Percentiles rank a stretch among this genome's conserved stretches.
phyloP scores from a whole-genome alignment of 2,888 invertebrate species.

The Cerastis leucographa region DNA sequence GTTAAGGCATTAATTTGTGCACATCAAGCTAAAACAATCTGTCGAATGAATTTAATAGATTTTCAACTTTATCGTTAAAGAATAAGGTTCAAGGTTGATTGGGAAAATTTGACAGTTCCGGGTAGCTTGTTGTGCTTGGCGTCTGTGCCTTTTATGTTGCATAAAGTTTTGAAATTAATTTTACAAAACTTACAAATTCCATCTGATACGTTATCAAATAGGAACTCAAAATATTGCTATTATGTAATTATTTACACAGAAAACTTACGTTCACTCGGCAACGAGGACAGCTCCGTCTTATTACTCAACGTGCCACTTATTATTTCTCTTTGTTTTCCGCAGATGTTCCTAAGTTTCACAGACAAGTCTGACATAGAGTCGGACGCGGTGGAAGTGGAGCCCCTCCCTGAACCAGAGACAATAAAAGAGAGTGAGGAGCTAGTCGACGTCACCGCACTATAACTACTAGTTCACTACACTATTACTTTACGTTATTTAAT shows the following conservation, averaged over 20 bases:
- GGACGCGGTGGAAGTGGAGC: constrained; percentile 69
- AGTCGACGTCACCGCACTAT: constrained; percentile 77
- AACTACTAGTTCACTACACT: constrained; percentile 13
- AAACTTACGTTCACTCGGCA: no score
- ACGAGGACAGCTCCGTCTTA: no score
- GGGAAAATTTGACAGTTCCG: no score
- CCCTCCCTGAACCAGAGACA: constrained; percentile 57
- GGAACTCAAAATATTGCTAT: neutral
- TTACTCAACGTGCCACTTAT: neutral
- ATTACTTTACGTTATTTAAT: neutral
- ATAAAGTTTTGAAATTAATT: neutral
- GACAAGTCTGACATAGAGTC: constrained; percentile 67
- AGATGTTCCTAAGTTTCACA: constrained; percentile 87
- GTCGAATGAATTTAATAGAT: no score
- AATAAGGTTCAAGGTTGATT: no score
- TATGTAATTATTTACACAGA: no score
- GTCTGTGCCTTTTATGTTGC: no score
- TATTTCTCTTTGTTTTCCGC: constrained; percentile 34
- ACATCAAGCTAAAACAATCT: no score
- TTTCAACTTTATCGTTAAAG: no score
- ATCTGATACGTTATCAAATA: neutral
- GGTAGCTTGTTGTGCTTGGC: no score
- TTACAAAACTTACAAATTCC: neutral
- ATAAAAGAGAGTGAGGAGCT: constrained; percentile 51
- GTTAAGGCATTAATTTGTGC: neutral